Evolutionary conservation across 2,797 vertebrate genomes (phyloP), one percentile per base, ranked within the genome.

Genomic region (Ctenopoma kingsleyae): DNA sequence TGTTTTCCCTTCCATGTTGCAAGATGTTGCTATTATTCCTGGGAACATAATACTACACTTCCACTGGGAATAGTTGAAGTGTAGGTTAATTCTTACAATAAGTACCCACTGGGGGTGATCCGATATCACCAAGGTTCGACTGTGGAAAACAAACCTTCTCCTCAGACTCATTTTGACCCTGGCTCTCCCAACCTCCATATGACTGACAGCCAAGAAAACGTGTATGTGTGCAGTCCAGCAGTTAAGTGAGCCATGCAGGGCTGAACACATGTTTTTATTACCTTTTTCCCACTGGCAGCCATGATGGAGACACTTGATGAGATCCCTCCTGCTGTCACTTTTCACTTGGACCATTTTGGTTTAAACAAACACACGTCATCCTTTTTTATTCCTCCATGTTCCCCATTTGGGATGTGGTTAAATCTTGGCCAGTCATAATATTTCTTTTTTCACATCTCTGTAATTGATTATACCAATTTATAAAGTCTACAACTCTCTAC

Each of bases 191-290:
- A 75, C 66, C 67, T 51, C 56, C 51, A 23, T 41, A 40, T 64
- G 50, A 69, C 50, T 51, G 68, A 80, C 67, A 67, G 74, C 62
- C 60, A 60, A 64, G 68, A 56, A 66, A 69, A 25, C 15, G 55
- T 66, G 64, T 62, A 66, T 58, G 75, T 79, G 57, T 11, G 36
- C 71, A 55, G 69, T 80, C 73, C 35, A 47, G 58, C 48, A 32
- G 44, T 79, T 71, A 55, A 66, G 56, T 60, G 59, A 76, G 71
- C 63, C 64, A 58, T 10, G 30, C 74, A 6, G 25, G 93, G 93
- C 87, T 93, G 87, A 93, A 85, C 70, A 74, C 20, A 69, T 91
- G 91, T 91, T 94, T 94, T 93, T 87, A 89, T 94, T 87, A 91
- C 91, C 73, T 66, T 67, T 79, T 83, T 88, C 86, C 86, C 90